Conservation (phyloP, 2,888 invertebrate species). For the Cephus rjabovi region DNA sequence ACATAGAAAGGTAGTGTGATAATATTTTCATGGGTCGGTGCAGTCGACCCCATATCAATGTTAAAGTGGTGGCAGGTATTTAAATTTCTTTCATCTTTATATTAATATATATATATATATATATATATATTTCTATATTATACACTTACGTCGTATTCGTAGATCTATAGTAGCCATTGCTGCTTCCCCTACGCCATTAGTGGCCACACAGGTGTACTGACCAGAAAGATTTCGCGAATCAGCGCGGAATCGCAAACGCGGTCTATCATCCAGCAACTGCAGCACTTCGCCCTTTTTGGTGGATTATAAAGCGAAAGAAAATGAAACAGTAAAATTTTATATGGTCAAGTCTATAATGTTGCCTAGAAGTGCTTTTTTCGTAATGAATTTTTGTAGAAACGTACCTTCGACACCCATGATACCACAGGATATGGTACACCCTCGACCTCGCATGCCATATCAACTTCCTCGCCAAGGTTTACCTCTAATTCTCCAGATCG, state of each 20-base stretch:
- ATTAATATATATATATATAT: too few relatives aligned
- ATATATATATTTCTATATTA: not conserved
- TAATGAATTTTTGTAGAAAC: not conserved
- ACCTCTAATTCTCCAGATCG: constrained; percentile 79
- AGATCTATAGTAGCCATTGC: constrained; percentile 76
- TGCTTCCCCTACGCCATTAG: constrained; percentile 81
- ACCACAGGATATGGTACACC: constrained; percentile 81
- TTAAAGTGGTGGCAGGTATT: not conserved
- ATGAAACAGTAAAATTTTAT: constrained; percentile 1
- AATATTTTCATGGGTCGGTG: too few relatives aligned
- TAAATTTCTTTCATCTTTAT: too few relatives aligned
- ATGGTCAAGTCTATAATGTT: not conserved
- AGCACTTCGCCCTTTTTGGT: constrained; percentile 28
- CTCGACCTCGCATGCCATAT: constrained; percentile 78
- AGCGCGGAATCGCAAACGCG: constrained; percentile 74
- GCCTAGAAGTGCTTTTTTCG: not conserved
- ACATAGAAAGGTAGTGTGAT: not conserved
- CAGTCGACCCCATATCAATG: not conserved
- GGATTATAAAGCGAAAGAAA: constrained; percentile 1
- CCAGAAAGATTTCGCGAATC: constrained; percentile 78
- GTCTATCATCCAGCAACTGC: constrained; percentile 69
- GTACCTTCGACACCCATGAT: constrained; percentile 75
- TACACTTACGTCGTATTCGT: constrained; percentile 77
- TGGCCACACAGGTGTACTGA: constrained; percentile 78
- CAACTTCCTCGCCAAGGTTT: constrained; percentile 79